phyloP scores from a whole-genome alignment of 2,888 invertebrate genomes.

The Chrysolina oricalcia region DNA sequence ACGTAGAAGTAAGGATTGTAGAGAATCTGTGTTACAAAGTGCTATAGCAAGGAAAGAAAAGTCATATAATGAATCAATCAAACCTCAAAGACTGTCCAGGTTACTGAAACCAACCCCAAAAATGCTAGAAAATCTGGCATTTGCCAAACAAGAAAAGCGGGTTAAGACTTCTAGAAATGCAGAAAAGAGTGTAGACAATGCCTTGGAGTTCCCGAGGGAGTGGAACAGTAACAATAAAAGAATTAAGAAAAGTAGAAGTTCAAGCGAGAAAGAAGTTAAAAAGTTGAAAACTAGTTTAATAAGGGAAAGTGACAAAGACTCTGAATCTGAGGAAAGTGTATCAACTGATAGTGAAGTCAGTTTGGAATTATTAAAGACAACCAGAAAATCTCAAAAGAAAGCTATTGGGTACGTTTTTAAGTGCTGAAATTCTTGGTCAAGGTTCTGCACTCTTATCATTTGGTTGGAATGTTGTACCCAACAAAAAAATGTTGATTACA shows the following conservation, averaged over 20 bases:
- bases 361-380: constrained; percentile 44
- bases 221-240: constrained; percentile 45
- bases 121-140: constrained; percentile 78
- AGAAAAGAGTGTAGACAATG: constrained; percentile 41
- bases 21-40: constrained; percentile 79
- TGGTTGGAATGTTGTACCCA: no score
- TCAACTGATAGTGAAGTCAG: constrained; percentile 46
- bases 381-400: constrained; percentile 62
- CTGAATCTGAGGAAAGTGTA: constrained; percentile 57
- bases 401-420: constrained; percentile 56
- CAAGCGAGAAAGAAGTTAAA: constrained; percentile 54
- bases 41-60: constrained; percentile 84
- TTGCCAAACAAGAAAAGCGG: constrained; percentile 62
- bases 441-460: no score
- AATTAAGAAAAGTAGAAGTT: constrained; percentile 52
- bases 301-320: constrained; percentile 54
- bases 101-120: constrained; percentile 81
- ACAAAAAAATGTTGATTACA: no score
- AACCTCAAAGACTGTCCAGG: constrained; percentile 73
- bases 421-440: no score
- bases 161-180: constrained; percentile 38
- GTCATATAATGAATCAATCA: constrained; percentile 75
- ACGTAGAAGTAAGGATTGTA: constrained; percentile 77
- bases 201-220: constrained; percentile 6
- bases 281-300: constrained; percentile 51